Conservation (phyloP, 2,797 vertebrate species). For the Pangasius mekongensis region DNA sequence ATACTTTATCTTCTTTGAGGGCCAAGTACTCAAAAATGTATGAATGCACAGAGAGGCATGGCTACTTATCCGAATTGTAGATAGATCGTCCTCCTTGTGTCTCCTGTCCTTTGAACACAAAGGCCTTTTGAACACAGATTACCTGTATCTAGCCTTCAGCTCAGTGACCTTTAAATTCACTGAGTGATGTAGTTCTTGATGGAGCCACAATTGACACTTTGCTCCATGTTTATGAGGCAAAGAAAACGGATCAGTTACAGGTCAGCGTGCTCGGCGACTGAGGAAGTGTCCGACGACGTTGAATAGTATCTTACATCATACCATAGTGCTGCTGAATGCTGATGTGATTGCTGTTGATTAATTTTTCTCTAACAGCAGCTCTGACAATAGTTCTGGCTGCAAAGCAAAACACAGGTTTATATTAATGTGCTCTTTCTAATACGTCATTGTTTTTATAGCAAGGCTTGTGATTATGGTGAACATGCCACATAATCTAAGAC, state of each 20-base stretch:
- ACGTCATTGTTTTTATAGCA: background rate
- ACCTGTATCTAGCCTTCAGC: slow-evolving; percentile 21
- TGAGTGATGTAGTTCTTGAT: slow-evolving; percentile 9
- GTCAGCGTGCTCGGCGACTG: background rate
- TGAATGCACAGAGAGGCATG: background rate
- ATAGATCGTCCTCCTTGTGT: background rate
- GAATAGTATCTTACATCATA: background rate
- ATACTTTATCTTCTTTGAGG: background rate
- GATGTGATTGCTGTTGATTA: background rate
- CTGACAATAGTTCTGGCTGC: background rate
- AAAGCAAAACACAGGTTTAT: background rate
- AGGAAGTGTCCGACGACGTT: background rate
- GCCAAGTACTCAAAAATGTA: background rate
- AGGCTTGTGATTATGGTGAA: too few species aligned
- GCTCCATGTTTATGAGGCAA: slow-evolving; percentile 8
- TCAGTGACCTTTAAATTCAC: slow-evolving; percentile 37
- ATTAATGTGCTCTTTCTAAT: background rate
- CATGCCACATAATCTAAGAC: too few species aligned
- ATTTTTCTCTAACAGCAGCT: background rate
- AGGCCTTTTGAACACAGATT: slow-evolving; percentile 17
- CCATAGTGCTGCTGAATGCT: background rate
- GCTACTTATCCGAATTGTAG: background rate
- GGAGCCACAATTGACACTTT: slow-evolving; percentile 27
- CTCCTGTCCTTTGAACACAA: background rate
- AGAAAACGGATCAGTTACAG: slow-evolving; percentile 10